Evolutionary conservation across 2,113 vertebrate species (phyloP).

Genomic region (Regulus satrapa): DNA sequence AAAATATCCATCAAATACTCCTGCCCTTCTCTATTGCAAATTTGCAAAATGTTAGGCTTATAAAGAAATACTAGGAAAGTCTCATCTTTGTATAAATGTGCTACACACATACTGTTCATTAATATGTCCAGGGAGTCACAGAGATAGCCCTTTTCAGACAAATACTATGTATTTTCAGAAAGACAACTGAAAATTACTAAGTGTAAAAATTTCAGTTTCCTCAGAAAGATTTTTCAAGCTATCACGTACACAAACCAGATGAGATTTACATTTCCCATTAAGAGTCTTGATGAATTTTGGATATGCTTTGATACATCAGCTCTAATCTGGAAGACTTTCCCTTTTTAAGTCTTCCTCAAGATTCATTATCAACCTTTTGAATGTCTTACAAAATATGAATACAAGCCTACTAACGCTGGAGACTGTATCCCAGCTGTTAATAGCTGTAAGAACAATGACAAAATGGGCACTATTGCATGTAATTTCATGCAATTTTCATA

Average conservation of each 20-base stretch:
- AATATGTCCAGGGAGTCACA: neutral
- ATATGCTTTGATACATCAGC: neutral
- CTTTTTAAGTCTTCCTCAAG: neutral
- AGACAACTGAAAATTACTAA: neutral
- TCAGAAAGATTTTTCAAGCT: neutral
- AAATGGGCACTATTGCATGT: neutral
- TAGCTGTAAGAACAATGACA: neutral
- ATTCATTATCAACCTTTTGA: neutral
- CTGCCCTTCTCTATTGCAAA: neutral
- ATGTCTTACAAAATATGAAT: neutral
- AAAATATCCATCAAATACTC: neutral
- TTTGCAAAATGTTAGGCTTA: neutral
- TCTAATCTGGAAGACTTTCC: neutral
- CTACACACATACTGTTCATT: fast-evolving
- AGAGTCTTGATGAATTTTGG: neutral
- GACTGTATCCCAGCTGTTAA: neutral
- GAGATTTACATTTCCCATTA: neutral
- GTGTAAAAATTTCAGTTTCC: neutral
- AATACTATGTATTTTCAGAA: neutral
- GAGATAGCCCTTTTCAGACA: neutral
- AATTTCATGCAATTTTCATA: neutral
- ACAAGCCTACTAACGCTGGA: neutral
- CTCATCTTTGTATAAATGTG: neutral
- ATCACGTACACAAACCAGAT: neutral
- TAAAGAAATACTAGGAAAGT: neutral